Conservation (phyloP, 2,113 vertebrate genomes). For the Ciconia maguari region DNA sequence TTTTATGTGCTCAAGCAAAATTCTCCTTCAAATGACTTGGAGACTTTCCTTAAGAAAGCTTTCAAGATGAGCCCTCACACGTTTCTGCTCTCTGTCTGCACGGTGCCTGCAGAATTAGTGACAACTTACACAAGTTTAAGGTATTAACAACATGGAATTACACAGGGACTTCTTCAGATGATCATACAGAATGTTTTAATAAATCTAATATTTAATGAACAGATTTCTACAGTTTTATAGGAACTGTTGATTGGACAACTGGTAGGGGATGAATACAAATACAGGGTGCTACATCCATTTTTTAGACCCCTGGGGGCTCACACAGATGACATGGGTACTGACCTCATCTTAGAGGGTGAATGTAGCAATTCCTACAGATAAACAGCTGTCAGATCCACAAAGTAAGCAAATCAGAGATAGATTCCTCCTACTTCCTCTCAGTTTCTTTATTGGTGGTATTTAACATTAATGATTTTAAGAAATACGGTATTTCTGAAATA, state of each 20-base stretch:
- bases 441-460: not conserved
- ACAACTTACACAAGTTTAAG: not conserved
- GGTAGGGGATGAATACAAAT: not conserved
- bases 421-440: not conserved
- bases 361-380: not conserved
- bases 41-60: not conserved
- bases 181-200: not conserved
- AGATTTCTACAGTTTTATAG: not conserved
- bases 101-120: not conserved
- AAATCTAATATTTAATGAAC: not conserved
- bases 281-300: not conserved
- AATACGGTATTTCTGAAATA: not conserved
- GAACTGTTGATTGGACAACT: not conserved
- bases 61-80: not conserved
- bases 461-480: not conserved
- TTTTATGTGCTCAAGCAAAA: not conserved
- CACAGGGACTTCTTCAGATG: not conserved
- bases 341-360: not conserved
- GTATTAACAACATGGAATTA: not conserved
- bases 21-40: not conserved
- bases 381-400: not conserved
- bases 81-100: not conserved
- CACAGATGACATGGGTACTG: not conserved
- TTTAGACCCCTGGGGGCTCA: not conserved
- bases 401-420: not conserved